Percentiles rank a stretch among this genome's conserved stretches.
Evolutionary conservation across 2,888 invertebrate genomes (phyloP).

Genomic region (Cosmopolites sordidus): DNA sequence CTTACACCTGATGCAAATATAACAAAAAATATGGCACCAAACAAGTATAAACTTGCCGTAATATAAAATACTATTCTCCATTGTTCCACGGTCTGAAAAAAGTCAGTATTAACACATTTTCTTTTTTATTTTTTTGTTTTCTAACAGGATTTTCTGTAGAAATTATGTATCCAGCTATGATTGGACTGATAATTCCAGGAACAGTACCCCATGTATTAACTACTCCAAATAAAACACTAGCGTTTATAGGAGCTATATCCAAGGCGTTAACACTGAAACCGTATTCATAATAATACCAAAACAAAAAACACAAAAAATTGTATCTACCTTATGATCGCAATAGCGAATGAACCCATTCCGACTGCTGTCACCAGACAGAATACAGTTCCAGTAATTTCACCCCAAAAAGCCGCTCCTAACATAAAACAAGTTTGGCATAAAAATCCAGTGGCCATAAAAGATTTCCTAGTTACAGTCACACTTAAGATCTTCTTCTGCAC

Average conservation of each 20-base stretch:
- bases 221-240: slow-evolving; percentile 22
- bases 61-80: slow-evolving; percentile 87
- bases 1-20: slow-evolving; percentile 73
- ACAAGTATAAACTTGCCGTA: slow-evolving; percentile 72
- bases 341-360: slow-evolving; percentile 26
- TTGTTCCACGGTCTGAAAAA: slow-evolving; percentile 60
- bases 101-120: neutral
- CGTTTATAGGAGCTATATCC: slow-evolving; percentile 26
- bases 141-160: slow-evolving; percentile 21
- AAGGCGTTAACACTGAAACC: slow-evolving; percentile 21
- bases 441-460: slow-evolving; percentile 70
- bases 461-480: slow-evolving; percentile 64
- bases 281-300: no score
- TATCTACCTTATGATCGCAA: slow-evolving; percentile 23
- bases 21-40: slow-evolving; percentile 78
- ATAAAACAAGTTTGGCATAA: slow-evolving; percentile 78
- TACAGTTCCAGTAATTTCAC: slow-evolving; percentile 49
- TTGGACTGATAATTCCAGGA: slow-evolving; percentile 26
- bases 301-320: no score
- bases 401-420: slow-evolving; percentile 71
- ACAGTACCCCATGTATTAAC: slow-evolving; percentile 22
- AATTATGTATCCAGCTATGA: slow-evolving; percentile 25
- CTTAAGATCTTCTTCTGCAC: slow-evolving; percentile 60
- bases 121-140: no score
- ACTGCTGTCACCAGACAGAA: slow-evolving; percentile 29